phyloP scores from a whole-genome alignment of 1,140 invertebrate species.

The Drosophila rufa region DNA sequence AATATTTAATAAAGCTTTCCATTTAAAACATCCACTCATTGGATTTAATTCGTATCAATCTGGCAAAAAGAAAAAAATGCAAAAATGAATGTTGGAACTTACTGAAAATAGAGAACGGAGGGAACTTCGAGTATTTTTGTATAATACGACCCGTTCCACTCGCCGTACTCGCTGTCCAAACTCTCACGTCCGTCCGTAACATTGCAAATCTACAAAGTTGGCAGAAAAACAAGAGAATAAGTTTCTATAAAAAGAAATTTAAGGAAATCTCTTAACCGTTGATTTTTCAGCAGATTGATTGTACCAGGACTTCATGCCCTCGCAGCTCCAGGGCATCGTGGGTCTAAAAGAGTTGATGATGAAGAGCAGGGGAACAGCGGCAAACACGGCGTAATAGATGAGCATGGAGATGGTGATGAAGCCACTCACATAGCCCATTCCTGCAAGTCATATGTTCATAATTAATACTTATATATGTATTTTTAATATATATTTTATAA shows the following conservation, averaged over 20 bases:
- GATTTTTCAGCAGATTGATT: neutral
- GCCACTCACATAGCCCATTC: conserved; percentile 75
- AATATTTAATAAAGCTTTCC: conserved; percentile 11
- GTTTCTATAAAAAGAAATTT: neutral
- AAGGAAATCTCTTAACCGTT: conserved; percentile 32
- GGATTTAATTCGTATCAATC: conserved; percentile 3
- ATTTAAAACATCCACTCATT: conserved; percentile 2
- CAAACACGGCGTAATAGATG: conserved; percentile 70
- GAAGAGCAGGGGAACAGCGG: conserved; percentile 69
- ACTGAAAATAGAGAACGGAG: conserved; percentile 70
- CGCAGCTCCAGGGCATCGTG: conserved; percentile 77
- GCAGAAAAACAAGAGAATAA: no score
- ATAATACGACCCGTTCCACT: neutral
- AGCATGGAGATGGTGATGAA: conserved; percentile 53
- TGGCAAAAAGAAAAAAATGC: neutral
- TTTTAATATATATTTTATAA: neutral
- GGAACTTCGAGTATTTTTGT: conserved; percentile 43
- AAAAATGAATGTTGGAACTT: conserved; percentile 1
- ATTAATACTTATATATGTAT: neutral
- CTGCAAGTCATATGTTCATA: conserved; percentile 24
- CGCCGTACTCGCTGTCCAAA: neutral
- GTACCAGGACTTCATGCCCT: conserved; percentile 34
- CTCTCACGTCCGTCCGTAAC: neutral
- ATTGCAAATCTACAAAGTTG: conserved; percentile 39
- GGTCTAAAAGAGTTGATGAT: conserved; percentile 64